Evolutionary conservation across 2,888 invertebrate species (phyloP), one percentile per base, ranked within the genome.

Genomic region (Strigamia transsilvanica): DNA sequence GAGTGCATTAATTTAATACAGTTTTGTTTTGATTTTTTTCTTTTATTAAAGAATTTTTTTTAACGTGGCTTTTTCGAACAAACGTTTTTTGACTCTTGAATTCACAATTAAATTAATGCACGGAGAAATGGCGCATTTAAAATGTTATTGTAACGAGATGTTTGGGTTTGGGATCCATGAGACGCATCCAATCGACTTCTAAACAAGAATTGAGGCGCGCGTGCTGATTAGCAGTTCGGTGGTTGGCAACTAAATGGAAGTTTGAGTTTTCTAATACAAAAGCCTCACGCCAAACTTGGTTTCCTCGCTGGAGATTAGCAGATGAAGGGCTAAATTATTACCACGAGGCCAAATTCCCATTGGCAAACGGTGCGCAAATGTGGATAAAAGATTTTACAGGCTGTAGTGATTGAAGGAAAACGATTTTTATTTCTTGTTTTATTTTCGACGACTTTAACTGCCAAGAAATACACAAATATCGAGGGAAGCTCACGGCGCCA

Each of bases 151-250:
- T 56, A 56, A 56, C 6, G 56, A 18, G 56, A 56, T n/a, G 56
- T 56, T 56, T 56, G 56, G 56, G 56, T 56, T 56, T 56, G n/a
- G 56, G 56, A 56, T 56, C 56, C 56, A 56, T 18, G 56, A 56
- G 56, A 56, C 56, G 56, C 56, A 56, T 56, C 56, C 56, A 56
- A 56, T 56, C 56, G 56, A 56, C 56, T 56, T 56, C 56, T 41
- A 79, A 79, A 79, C 79, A 79, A 79, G 79, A 79, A 79, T 79
- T 79, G 79, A 42, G 56, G 56, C 56, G 38, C 79, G 42, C 79
- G 79, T 42, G 79, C 79, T 79, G 79, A 79, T 79, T 79, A 79
- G 79, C 79, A 79, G 42, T 41, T 56, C 56, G 56, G 56, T 56
- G 56, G 56, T 56, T 38, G 41, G 79, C 79, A 42, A 41, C 79